Evolutionary conservation across 2,113 vertebrate species (phyloP).

Genomic region (Eubucco bourcierii): DNA sequence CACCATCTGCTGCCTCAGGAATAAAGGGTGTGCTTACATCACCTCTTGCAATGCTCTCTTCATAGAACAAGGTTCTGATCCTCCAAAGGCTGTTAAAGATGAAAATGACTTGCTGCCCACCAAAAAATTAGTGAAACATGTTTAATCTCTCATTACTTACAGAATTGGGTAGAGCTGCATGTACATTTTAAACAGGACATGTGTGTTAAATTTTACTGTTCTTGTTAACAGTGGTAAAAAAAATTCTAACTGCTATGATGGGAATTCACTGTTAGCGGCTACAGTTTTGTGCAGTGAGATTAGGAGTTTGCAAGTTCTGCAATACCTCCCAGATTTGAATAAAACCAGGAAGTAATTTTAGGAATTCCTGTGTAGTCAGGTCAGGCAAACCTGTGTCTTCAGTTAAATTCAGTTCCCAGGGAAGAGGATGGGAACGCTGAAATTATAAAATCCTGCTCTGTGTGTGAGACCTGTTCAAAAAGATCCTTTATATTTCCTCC

Average conservation of each 20-base stretch:
- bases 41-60: not conserved
- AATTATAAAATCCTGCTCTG: not conserved
- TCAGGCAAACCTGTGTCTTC: not conserved
- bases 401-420: not conserved
- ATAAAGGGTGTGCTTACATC: rapidly evolving
- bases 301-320: not conserved
- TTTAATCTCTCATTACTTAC: not conserved
- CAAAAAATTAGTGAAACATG: not conserved
- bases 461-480: not conserved
- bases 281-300: not conserved
- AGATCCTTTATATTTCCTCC: not conserved
- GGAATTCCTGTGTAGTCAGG: not conserved
- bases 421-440: not conserved
- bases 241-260: not conserved
- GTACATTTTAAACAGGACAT: not conserved
- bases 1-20: not conserved
- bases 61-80: not conserved
- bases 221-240: not conserved
- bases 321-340: not conserved
- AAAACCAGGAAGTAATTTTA: not conserved
- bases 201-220: not conserved
- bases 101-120: not conserved
- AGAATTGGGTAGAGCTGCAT: not conserved
- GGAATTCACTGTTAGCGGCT: not conserved
- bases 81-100: not conserved